Evolutionary conservation across 2,113 vertebrate genomes (phyloP).

Genomic region (Hemiprocne comata): DNA sequence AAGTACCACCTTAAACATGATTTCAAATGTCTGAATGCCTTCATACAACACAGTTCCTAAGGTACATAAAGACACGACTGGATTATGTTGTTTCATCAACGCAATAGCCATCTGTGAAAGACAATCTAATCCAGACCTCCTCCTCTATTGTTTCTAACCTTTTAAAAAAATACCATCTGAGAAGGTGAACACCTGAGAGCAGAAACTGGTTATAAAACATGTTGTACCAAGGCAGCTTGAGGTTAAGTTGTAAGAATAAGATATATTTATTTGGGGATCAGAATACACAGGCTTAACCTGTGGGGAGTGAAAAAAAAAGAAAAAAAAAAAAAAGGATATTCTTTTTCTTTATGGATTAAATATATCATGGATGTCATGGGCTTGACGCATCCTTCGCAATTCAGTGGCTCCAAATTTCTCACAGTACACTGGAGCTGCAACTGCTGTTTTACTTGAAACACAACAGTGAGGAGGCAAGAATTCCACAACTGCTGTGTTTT

Average conservation of each 20-base stretch:
- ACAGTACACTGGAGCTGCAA: not conserved
- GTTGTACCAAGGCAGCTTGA: not conserved
- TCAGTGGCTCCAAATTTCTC: not conserved
- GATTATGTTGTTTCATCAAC: not conserved
- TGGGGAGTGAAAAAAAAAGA: not conserved
- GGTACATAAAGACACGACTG: not conserved
- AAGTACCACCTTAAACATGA: not conserved
- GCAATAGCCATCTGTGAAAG: not conserved
- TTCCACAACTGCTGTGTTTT: not conserved
- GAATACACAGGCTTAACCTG: not conserved
- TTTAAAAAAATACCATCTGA: not conserved
- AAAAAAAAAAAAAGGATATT: not conserved
- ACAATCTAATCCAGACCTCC: not conserved
- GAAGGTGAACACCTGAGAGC: not conserved
- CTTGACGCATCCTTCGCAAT: not conserved
- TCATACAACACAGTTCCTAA: not conserved
- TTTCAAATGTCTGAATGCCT: constrained; percentile 21
- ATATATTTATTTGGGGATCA: constrained; percentile 19
- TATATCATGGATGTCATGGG: not conserved
- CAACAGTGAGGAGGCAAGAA: not conserved
- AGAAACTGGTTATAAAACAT: not conserved
- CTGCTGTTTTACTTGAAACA: not conserved
- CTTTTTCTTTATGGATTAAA: not conserved
- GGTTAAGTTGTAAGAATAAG: not conserved
- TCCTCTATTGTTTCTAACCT: not conserved